Evolutionary conservation across 2,888 invertebrate species (phyloP).

Genomic region (Yponomeuta evonymella): DNA sequence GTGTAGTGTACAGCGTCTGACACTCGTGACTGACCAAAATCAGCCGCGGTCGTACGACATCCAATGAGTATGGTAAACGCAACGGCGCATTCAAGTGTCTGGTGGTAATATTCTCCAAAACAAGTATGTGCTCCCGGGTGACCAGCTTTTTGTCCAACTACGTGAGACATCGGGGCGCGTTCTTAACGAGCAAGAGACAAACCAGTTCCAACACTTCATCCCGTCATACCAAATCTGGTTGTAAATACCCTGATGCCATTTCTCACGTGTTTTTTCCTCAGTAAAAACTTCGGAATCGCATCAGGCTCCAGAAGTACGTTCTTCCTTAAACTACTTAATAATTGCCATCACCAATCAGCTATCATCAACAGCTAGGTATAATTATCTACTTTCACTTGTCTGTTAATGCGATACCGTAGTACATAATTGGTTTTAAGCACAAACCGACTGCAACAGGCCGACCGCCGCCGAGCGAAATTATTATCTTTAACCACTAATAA

Average conservation of each 20-base stretch:
- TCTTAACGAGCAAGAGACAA: conserved; percentile 57
- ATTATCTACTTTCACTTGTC: conserved; percentile 62
- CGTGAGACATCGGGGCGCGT: conserved; percentile 66
- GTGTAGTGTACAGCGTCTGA: background rate
- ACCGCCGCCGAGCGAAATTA: conserved; percentile 34
- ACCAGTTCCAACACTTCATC: conserved; percentile 64
- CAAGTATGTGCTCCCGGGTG: conserved; percentile 48
- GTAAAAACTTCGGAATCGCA: conserved; percentile 1
- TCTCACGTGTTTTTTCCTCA: conserved; percentile 40
- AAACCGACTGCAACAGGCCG: conserved; percentile 33
- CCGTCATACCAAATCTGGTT: conserved; percentile 62
- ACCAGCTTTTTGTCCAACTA: conserved; percentile 58
- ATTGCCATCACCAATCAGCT: conserved; percentile 18
- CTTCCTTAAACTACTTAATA: conserved; percentile 9
- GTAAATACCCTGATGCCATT: conserved; percentile 53
- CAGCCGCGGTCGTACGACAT: background rate
- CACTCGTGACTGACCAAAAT: background rate
- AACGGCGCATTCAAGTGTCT: conserved; percentile 65
- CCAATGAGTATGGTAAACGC: conserved; percentile 39
- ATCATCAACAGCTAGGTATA: conserved; percentile 29
- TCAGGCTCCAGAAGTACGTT: background rate
- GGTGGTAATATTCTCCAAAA: conserved; percentile 60
- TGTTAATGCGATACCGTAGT: conserved; percentile 48
- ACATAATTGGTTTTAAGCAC: conserved; percentile 48
- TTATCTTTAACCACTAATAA: conserved; percentile 8